Evolutionary conservation across 2,888 invertebrate genomes (phyloP).

Genomic region (Gymnocheta viridis): DNA sequence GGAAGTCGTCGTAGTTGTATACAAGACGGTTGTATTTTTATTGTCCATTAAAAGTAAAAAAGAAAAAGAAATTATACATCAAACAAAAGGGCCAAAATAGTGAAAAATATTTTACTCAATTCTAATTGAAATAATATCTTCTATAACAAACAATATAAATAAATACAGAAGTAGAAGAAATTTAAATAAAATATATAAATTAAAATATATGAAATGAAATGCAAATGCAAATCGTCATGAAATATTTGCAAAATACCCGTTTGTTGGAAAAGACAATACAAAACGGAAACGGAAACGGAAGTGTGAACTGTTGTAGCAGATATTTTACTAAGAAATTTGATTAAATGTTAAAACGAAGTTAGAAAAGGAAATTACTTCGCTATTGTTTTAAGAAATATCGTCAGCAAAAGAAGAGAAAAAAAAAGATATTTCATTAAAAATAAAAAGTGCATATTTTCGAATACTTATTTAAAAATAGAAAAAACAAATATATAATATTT

Average conservation of each 20-base stretch:
- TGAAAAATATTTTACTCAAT: slow-evolving; percentile 35
- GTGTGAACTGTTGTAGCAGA: slow-evolving; percentile 33
- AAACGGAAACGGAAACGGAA: slow-evolving; percentile 64
- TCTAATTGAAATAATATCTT: slow-evolving; percentile 28
- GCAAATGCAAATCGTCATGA: background rate
- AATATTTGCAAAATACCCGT: slow-evolving; percentile 11
- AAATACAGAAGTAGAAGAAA: background rate
- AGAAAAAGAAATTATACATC: slow-evolving; percentile 5
- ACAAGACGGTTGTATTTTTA: slow-evolving; percentile 53
- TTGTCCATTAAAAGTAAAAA: slow-evolving; percentile 43
- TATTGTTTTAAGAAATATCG: background rate
- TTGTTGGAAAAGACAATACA: background rate
- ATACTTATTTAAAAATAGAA: background rate
- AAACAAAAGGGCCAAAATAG: slow-evolving; percentile 15
- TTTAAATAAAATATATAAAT: background rate
- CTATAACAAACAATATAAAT: background rate
- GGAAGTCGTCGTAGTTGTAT: slow-evolving; percentile 64
- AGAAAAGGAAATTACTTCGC: background rate
- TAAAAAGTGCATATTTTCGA: background rate
- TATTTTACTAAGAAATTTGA: slow-evolving; percentile 19
- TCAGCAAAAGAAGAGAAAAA: background rate
- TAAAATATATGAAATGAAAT: slow-evolving; percentile 3
- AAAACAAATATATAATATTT: slow-evolving; percentile 21
- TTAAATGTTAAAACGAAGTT: slow-evolving; percentile 41
- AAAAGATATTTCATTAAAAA: slow-evolving; percentile 18